Base-by-base conservation (phyloP, 2,113 vertebrate species). In the Pachypanchax playfairii region DNA sequence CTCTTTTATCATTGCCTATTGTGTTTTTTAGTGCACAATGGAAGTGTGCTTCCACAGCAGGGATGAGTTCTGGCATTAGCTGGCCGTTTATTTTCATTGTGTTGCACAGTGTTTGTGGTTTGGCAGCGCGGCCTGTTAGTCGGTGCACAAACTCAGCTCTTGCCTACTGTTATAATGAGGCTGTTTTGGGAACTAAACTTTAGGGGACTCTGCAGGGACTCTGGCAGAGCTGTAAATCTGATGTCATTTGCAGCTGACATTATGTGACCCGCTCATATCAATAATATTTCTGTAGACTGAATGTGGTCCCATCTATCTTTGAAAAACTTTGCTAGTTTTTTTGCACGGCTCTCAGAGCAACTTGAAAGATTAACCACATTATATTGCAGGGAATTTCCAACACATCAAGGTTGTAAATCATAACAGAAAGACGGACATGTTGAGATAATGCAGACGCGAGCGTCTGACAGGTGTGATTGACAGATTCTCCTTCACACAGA, bases 391-490 rank as follows among this genome's bases (percentile, higher is more conserved):
- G 41, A 18, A 48, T 38, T 28, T 10, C 4, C 0, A 0, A 7
- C 17, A 41, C 38, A 51, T 75, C 61, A 71, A 74, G 49, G 49
- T 26, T 63, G 21, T 22, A 22, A 22, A 57, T 36, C 31, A 56
- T 61, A 18, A 66, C 63, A 56, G 15, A 36, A 12, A 74, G 15
- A 12, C 41, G 50, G 68, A 55, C 31, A 33, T 2, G 17, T 1
- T 2, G 1, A 17, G 18, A 47, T 36, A 25, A 65, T 56, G 41
- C 36, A 52, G 49, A 46, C 26, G 24, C 24, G 56, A 15, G 50
- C 42, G 47, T 24, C 9, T 63, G 76, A 85, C 75, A 75, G 71
- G 57, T 62, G 43, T 85, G 82, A 90, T 46, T 84, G 85, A 86
- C 87, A 41, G 55, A 29, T 55, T 64, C 31, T 57, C 54, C 31